Evolutionary conservation across 2,888 invertebrate genomes (phyloP).

Genomic region (Ichneumon xanthorius): DNA sequence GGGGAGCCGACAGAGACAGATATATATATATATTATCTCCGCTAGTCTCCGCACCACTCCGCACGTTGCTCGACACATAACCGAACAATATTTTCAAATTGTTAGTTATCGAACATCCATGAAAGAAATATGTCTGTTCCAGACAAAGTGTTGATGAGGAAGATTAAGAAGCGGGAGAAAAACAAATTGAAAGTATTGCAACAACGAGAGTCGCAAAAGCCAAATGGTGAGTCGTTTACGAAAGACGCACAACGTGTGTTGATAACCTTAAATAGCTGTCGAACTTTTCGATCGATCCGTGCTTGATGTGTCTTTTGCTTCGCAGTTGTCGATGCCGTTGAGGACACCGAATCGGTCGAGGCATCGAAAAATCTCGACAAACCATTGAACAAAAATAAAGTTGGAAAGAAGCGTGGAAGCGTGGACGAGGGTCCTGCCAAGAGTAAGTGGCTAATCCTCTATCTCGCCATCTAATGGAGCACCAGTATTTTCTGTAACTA

Average conservation of each 20-base stretch:
- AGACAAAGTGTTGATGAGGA: slow-evolving; percentile 91
- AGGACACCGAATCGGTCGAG: slow-evolving; percentile 34
- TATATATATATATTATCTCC: neutral
- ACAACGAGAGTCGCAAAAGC: slow-evolving; percentile 86
- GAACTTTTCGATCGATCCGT: neutral
- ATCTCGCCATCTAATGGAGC: neutral
- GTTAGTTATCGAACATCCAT: neutral
- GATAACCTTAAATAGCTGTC: slow-evolving; percentile 27
- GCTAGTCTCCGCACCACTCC: neutral
- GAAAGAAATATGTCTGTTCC: slow-evolving; percentile 87
- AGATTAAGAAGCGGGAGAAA: slow-evolving; percentile 92
- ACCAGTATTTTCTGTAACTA: neutral
- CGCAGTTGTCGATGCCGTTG: slow-evolving; percentile 28
- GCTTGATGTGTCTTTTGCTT: neutral
- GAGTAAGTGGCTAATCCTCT: slow-evolving; percentile 69
- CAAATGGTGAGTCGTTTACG: slow-evolving; percentile 74
- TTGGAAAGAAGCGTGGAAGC: slow-evolving; percentile 68
- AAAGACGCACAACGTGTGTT: neutral
- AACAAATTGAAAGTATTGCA: slow-evolving; percentile 88
- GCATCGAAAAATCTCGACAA: slow-evolving; percentile 35
- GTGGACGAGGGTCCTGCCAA: slow-evolving; percentile 69
- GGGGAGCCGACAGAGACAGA: too few species aligned
- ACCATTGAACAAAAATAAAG: slow-evolving; percentile 51
- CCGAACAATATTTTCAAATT: slow-evolving; percentile 25
- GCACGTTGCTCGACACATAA: slow-evolving; percentile 35